Evolutionary conservation across 1,140 invertebrate species (phyloP).

Genomic region (Drosophila bifasciata): DNA sequence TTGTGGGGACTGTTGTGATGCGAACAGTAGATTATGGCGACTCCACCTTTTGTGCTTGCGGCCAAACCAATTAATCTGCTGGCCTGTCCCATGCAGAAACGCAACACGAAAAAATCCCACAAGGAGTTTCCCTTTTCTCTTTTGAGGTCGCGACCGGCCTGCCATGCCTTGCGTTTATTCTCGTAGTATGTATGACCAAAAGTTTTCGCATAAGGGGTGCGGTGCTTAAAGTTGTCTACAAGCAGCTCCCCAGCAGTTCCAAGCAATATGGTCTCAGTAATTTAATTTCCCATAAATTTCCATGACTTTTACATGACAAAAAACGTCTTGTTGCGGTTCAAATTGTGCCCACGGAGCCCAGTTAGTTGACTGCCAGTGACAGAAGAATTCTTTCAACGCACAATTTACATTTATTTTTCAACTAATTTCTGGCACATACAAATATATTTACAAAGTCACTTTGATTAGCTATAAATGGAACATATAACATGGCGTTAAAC

Average conservation of each 20-base stretch:
- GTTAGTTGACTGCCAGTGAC: neutral
- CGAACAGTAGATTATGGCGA: slow-evolving; percentile 37
- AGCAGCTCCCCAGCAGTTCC: slow-evolving; percentile 5
- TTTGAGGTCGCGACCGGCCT: slow-evolving; percentile 46
- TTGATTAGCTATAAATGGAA: slow-evolving; percentile 31
- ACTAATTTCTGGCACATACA: slow-evolving; percentile 52
- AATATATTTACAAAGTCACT: slow-evolving; percentile 52
- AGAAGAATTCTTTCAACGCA: slow-evolving; percentile 29
- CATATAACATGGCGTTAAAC: neutral
- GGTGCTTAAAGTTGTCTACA: slow-evolving; percentile 46
- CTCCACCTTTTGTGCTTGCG: slow-evolving; percentile 45
- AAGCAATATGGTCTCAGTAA: slow-evolving; percentile 18
- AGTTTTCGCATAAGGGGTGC: slow-evolving; percentile 19
- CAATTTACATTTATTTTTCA: slow-evolving; percentile 56
- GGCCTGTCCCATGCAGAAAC: slow-evolving; percentile 26
- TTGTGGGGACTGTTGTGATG: slow-evolving; percentile 39
- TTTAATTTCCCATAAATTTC: slow-evolving; percentile 57
- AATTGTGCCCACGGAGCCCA: neutral
- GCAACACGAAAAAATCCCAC: slow-evolving; percentile 14
- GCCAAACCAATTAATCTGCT: slow-evolving; percentile 71
- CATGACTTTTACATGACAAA: slow-evolving; percentile 6
- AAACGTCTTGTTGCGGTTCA: neutral
- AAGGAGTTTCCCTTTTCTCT: slow-evolving; percentile 40
- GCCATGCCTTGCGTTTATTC: slow-evolving; percentile 14
- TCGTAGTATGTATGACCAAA: slow-evolving; percentile 5